Percentiles rank a stretch among this genome's conserved stretches.
Conservation (phyloP, 2,888 invertebrate species). For the Leptura quadrifasciata region DNA sequence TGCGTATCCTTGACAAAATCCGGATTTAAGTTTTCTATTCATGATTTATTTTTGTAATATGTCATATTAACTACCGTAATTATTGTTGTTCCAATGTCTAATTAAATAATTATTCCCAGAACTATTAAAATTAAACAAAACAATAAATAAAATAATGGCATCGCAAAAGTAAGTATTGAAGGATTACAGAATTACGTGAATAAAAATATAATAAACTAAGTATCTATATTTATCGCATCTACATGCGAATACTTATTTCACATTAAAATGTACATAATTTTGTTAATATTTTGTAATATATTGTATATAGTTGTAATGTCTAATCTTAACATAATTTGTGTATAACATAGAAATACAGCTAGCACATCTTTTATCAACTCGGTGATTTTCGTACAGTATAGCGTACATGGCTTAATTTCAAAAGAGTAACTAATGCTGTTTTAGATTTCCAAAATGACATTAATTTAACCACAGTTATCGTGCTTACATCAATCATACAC, state of each 20-base stretch:
- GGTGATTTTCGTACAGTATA: no score
- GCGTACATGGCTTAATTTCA: no score
- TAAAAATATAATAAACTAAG: neutral
- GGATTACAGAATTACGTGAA: neutral
- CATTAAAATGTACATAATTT: no score
- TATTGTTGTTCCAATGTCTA: neutral
- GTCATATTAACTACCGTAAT: neutral
- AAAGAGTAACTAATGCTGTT: neutral
- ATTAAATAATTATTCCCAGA: conserved; percentile 7
- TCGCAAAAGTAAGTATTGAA: neutral
- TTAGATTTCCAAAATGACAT: no score
- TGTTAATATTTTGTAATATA: no score
- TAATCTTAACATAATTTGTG: no score
- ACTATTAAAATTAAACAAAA: conserved; percentile 23
- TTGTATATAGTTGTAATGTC: no score
- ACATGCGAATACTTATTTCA: no score
- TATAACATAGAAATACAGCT: no score
- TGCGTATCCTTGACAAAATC: conserved; percentile 14
- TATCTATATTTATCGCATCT: no score
- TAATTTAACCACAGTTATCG: neutral
- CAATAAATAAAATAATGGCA: conserved; percentile 12
- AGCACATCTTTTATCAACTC: no score
- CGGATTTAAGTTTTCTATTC: conserved; percentile 9
- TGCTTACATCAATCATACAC: no score
- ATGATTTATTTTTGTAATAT: conserved; percentile 17